phyloP scores from a whole-genome alignment of 2,797 vertebrate genomes.

The Chrosomus eos region DNA sequence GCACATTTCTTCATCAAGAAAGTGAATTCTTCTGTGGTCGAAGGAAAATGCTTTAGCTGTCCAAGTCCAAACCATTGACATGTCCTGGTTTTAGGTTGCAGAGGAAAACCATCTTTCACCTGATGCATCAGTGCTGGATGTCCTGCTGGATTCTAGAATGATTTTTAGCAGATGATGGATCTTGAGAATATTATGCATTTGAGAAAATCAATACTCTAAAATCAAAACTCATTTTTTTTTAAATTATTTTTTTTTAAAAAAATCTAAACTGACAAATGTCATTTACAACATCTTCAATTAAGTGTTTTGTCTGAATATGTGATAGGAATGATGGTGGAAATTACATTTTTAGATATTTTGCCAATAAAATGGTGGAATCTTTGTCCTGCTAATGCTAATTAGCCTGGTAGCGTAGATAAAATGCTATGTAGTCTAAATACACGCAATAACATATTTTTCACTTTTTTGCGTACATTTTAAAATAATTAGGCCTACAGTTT shows the following conservation, averaged over 20 bases:
- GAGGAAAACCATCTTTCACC: constrained; percentile 28
- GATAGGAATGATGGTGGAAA: neutral
- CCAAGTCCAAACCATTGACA: constrained; percentile 15
- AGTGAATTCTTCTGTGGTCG: neutral
- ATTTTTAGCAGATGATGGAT: neutral
- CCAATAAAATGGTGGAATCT: neutral
- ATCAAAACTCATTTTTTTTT: too few species aligned
- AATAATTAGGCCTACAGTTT: neutral
- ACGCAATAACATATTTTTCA: neutral
- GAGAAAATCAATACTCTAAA: neutral
- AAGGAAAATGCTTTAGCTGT: constrained; percentile 15
- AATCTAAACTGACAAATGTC: neutral
- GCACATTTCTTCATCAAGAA: constrained; percentile 13
- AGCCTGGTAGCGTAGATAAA: neutral
- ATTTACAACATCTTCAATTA: neutral
- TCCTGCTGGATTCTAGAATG: constrained; percentile 2
- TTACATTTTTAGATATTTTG: neutral
- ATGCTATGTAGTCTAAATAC: neutral
- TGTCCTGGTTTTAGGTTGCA: neutral
- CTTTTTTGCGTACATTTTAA: neutral
- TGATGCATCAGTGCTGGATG: neutral
- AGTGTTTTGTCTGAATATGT: neutral
- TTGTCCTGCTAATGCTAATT: neutral
- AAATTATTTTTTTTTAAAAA: too few species aligned
- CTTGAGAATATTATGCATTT: neutral